Evolutionary conservation across 2,888 invertebrate genomes (phyloP).

Genomic region (Drepana falcataria): DNA sequence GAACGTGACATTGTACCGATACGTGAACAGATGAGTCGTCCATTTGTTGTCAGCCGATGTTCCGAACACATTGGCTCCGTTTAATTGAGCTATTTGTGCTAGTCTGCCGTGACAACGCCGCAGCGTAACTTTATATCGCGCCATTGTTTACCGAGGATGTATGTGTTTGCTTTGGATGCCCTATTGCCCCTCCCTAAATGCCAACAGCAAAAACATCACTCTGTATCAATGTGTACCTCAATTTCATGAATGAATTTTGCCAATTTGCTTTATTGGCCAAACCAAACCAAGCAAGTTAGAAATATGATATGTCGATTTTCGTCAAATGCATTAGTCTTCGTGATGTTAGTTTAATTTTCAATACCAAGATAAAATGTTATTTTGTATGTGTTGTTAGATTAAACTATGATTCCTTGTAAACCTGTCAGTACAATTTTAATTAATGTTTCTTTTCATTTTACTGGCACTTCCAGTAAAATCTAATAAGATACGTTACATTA

Average conservation of each 20-base stretch:
- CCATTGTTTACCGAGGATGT: conserved; percentile 34
- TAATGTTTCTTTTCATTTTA: too few relatives aligned
- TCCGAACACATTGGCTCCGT: conserved; percentile 43
- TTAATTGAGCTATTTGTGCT: conserved; percentile 74
- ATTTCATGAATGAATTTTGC: background rate
- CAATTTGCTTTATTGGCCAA: background rate
- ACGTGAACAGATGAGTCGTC: conserved; percentile 46
- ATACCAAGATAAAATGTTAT: too few relatives aligned
- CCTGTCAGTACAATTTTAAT: too few relatives aligned
- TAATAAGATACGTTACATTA: too few relatives aligned
- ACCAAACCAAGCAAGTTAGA: too few relatives aligned
- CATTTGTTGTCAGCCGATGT: conserved; percentile 37
- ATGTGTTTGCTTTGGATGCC: conserved; percentile 6
- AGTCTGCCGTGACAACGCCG: conserved; percentile 50
- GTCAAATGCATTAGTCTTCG: too few relatives aligned
- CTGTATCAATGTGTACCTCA: background rate
- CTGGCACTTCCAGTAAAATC: too few relatives aligned
- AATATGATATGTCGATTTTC: too few relatives aligned
- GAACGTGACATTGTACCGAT: conserved; percentile 53
- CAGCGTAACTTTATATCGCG: conserved; percentile 46
- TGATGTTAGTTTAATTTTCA: too few relatives aligned
- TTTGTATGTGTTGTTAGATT: too few relatives aligned
- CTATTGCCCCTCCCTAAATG: background rate
- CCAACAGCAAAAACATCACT: background rate
- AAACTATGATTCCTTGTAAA: too few relatives aligned